Base-by-base conservation (phyloP, 2,888 invertebrate species). In the Prosapia bicincta region DNA sequence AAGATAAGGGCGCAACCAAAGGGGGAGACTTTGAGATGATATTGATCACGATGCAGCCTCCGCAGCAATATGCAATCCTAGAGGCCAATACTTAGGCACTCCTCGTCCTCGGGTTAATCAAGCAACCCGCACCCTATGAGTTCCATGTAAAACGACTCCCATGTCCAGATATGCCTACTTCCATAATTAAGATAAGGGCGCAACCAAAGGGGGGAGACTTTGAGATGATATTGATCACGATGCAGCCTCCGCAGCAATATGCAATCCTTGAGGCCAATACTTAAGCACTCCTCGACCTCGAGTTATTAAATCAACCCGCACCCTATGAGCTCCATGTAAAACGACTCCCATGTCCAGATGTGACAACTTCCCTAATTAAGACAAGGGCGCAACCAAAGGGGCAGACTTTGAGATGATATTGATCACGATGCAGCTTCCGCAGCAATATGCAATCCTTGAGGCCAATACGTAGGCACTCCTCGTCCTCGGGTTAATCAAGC, bases 311-410 rank as follows among this genome's bases (percentile, higher is more conserved):
- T n/a, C n/a, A n/a, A n/a, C n/a, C n/a, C n/a, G n/a, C n/a, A n/a
- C n/a, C n/a, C n/a, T n/a, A n/a, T n/a, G n/a, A n/a, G n/a, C n/a
- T n/a, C n/a, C n/a, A n/a, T n/a, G n/a, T n/a, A n/a, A n/a, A n/a
- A n/a, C n/a, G n/a, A n/a, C n/a, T n/a, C n/a, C n/a, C 9, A 54
- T 54, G 54, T 54, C 54, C 54, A 20, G 6, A 54, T 3, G 20
- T n/a, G 3, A 5, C 20, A 6, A n/a, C 20, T 6, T 9, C 20
- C 54, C 54, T 54, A 54, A 54, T 54, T 54, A 54, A 54, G 54
- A 54, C 54, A 54, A 54, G 54, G 54, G 54, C 54, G 54, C 54
- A 54, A 54, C 54, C 54, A 54, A 54, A 54, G 54, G 54, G 54
- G 54, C 20, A 54, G 54, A 54, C 54, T 10, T 20, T 5, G 54